Conservation (phyloP, 2,888 invertebrate species). For the Cepaea hortensis region DNA sequence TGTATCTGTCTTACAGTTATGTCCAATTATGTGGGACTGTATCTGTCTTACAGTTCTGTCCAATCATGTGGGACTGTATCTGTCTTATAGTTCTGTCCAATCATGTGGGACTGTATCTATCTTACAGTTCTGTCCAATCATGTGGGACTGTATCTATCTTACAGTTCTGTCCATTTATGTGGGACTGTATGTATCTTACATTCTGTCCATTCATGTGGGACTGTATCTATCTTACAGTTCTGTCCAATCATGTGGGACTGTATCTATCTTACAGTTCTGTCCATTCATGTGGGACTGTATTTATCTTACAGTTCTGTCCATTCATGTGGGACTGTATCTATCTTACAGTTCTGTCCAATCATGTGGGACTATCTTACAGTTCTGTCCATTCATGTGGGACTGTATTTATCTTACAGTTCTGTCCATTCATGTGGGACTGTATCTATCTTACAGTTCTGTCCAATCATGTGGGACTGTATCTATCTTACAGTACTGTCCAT, state of each 20-base stretch:
- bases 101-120: background rate
- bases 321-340: background rate
- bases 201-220: background rate
- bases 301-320: background rate
- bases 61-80: background rate
- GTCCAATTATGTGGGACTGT: background rate
- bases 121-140: background rate
- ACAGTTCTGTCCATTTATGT: background rate
- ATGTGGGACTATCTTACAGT: background rate
- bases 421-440: background rate
- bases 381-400: background rate
- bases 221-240: background rate
- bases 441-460: background rate
- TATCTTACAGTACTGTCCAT: background rate
- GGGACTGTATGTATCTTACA: background rate
- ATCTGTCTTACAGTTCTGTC: background rate
- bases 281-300: background rate
- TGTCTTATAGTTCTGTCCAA: background rate
- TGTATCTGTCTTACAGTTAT: background rate
- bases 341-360: background rate
- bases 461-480: background rate
- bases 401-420: background rate
- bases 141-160: background rate
- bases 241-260: background rate
- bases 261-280: background rate